Conservation (phyloP, 2,113 vertebrate species). For the Microcebus murinus region DNA sequence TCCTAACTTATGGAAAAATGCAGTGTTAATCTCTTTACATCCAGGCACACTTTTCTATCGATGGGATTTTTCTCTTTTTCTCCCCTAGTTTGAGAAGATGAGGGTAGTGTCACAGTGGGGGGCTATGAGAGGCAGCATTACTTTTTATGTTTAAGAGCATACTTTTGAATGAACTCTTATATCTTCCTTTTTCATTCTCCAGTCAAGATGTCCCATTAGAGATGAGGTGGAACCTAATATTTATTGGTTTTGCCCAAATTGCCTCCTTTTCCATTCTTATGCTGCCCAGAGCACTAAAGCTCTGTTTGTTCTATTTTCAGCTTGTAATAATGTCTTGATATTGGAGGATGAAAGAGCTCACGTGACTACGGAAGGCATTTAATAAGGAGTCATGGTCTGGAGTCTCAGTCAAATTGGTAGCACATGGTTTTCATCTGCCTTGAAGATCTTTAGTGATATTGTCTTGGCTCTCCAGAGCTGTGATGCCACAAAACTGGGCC, state of each 20-base stretch:
- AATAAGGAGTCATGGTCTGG: slow-evolving; percentile 51
- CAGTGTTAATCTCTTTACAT: neutral
- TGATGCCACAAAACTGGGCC: neutral
- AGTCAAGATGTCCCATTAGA: neutral
- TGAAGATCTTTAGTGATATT: neutral
- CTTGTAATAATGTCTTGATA: slow-evolving; percentile 60
- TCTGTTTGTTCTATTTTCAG: slow-evolving; percentile 40
- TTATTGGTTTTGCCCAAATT: slow-evolving; percentile 19
- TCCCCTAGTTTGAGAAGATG: neutral
- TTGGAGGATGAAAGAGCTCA: slow-evolving; percentile 55
- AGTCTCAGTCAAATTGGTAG: slow-evolving; percentile 50
- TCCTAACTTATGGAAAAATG: neutral
- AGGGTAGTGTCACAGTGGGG: neutral
- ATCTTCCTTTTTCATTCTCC: neutral
- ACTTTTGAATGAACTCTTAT: neutral
- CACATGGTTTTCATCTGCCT: slow-evolving; percentile 57
- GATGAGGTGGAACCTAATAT: neutral
- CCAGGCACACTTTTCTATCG: neutral
- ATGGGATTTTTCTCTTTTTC: neutral
- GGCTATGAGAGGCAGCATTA: neutral
- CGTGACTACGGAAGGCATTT: slow-evolving; percentile 58
- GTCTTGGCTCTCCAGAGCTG: neutral
- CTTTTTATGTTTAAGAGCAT: neutral
- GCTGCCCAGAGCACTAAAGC: neutral
- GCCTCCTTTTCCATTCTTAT: neutral